phyloP scores from a whole-genome alignment of 2,888 invertebrate genomes.

The Cantharis flavilabris region DNA sequence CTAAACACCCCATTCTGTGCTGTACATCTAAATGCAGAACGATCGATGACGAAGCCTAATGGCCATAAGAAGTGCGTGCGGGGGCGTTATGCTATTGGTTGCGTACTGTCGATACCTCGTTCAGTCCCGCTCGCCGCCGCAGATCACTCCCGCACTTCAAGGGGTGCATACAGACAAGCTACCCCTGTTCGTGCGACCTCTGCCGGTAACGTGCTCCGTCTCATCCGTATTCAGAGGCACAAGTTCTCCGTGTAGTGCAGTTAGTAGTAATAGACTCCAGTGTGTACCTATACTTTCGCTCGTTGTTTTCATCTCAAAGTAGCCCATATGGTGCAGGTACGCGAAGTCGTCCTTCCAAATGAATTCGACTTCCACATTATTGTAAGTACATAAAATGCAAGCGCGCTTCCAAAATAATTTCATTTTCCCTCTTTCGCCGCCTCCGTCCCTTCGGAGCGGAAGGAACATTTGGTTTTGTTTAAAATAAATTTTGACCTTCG shows the following conservation, averaged over 20 bases:
- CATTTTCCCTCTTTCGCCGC: neutral
- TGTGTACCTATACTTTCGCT: conserved; percentile 15
- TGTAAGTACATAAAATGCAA: conserved; percentile 63
- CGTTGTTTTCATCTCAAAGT: conserved; percentile 15
- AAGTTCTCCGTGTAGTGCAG: conserved; percentile 23
- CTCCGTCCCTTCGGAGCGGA: neutral
- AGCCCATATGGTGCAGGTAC: conserved; percentile 80
- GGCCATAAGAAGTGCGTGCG: conserved; percentile 55
- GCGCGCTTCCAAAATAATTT: neutral
- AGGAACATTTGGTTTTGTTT: neutral
- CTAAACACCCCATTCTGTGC: conserved; percentile 26
- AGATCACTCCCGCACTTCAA: conserved; percentile 47
- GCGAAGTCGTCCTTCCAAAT: conserved; percentile 79
- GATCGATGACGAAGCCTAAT: conserved; percentile 54
- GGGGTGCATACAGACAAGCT: conserved; percentile 44
- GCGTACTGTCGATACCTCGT: conserved; percentile 48
- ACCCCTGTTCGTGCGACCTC: conserved; percentile 28
- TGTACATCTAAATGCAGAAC: conserved; percentile 33
- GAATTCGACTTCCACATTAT: conserved; percentile 78
- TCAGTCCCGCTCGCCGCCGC: conserved; percentile 39
- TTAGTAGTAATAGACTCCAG: conserved; percentile 29
- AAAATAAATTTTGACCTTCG: neutral
- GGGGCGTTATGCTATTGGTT: conserved; percentile 52
- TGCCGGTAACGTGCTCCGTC: conserved; percentile 24
- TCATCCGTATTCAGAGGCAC: conserved; percentile 21